A percentile compares a stretch with the other conserved stretches of the same genome.
These are phyloP conservation scores for Fukomys damarensis DNA, from an alignment of 2,113 vertebrate species.

Conservation along the genomic window DNA sequence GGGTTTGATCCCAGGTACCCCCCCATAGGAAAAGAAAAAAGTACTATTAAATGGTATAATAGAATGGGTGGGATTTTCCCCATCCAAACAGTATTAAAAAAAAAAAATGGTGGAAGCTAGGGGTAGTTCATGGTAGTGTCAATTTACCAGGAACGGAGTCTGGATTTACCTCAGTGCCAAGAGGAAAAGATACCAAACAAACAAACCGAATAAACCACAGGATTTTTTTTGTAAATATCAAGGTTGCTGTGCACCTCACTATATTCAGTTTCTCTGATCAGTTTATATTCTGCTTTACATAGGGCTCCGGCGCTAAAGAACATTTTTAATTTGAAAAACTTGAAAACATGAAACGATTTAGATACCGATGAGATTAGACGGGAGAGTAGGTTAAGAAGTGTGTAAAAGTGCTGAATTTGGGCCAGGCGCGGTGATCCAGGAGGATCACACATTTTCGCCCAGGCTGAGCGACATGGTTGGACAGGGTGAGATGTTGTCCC, in stretches of 20 bases:
- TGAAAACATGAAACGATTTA: neutral
- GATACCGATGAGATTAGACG: neutral
- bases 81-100: neutral
- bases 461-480: neutral
- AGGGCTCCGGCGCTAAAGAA: neutral
- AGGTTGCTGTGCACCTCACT: conserved; percentile 9
- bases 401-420: conserved; percentile 11
- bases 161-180: neutral
- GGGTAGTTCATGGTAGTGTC: neutral
- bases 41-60: neutral
- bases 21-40: neutral
- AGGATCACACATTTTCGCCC: neutral
- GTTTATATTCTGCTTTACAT: neutral
- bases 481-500: no score
- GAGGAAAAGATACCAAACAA: neutral
- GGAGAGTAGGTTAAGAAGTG: conserved; percentile 21
- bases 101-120: neutral
- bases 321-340: conserved; percentile 32
- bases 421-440: neutral
- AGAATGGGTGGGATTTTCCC: neutral
- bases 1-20: no score
- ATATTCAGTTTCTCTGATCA: neutral
- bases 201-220: neutral
- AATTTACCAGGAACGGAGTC: neutral
- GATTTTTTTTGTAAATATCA: neutral